phyloP scores from a whole-genome alignment of 1,140 invertebrate species.

The Pomacea maculata region DNA sequence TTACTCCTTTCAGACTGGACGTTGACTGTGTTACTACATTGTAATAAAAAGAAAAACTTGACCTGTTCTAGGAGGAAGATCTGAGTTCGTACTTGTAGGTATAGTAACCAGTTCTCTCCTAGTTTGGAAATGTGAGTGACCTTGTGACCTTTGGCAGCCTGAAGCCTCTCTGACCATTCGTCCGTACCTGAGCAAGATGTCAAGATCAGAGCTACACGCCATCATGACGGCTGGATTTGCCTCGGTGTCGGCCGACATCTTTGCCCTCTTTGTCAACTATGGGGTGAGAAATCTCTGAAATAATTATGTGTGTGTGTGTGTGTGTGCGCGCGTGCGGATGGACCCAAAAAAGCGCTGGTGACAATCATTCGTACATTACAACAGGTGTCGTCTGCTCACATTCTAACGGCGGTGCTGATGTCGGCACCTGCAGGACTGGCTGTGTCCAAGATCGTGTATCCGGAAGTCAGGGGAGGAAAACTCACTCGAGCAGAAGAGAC shows the following conservation, averaged over 20 bases:
- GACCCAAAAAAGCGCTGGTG: background rate
- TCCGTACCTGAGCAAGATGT: constrained; percentile 48
- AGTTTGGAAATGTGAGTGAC: too few relatives aligned
- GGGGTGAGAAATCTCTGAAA: constrained; percentile 31
- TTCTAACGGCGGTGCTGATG: constrained; percentile 92
- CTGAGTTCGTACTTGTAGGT: too few relatives aligned
- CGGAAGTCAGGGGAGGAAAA: constrained; percentile 70
- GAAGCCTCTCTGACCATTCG: constrained; percentile 53
- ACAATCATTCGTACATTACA: constrained; percentile 40
- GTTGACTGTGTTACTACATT: too few relatives aligned
- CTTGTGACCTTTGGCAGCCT: constrained; percentile 34
- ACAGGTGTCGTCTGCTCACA: constrained; percentile 61
- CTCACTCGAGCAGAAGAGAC: constrained; percentile 17
- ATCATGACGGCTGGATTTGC: constrained; percentile 58
- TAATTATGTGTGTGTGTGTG: background rate
- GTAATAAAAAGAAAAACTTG: too few relatives aligned
- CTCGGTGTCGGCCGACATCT: constrained; percentile 46
- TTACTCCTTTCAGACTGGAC: too few relatives aligned
- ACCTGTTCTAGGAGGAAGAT: too few relatives aligned
- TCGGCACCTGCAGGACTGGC: constrained; percentile 89
- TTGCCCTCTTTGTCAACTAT: constrained; percentile 41
- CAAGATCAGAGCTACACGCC: constrained; percentile 54
- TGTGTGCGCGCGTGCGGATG: background rate
- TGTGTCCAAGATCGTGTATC: constrained; percentile 87
- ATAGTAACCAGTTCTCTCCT: too few relatives aligned